Base-by-base conservation (phyloP, 2,888 invertebrate species). In the Dynastes tityus region DNA sequence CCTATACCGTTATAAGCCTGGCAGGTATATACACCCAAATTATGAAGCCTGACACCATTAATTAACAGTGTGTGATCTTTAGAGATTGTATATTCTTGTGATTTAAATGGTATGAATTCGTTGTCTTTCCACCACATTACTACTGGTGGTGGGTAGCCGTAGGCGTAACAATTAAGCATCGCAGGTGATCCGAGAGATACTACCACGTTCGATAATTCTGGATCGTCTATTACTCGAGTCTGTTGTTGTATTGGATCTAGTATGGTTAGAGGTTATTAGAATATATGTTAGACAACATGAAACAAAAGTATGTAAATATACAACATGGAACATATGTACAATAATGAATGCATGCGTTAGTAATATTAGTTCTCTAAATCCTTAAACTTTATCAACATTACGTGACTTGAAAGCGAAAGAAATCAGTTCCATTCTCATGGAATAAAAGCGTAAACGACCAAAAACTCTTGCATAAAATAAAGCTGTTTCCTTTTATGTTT, bases 71-170 rank as follows among this genome's bases (percentile, higher is more conserved):
- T 93, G 87, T 93, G 93, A 84, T 94, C 96, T 75, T 92, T 90
- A 80, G 93, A 91, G 81, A 95, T 94, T 86, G 96, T 94, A 87
- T 93, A 95, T 75, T 91, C 89, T 16, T 91, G 89, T 80, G 93
- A 93, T 83, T 91, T 91, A 82, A 94, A 89, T 0, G 97, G 96
- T 80, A 97, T 91, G 91, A 95, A 93, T 76, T 91, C 90, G 61
- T 92, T 91, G 64, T 95, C 95, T 78, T 94, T 93, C 95, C 95
- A 96, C 97, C 97, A 97, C 82, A 93, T 94, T 67, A 97, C 94
- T 68, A 91, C 89, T 0, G 97, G 97, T 80, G 91, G 88, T 0
- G 97, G 97, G 91, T 92, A 92, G 65, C 97, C 97, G 87, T 95
- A 93, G 51, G 95, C 95, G 84, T 94, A 94, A 88, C 97, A 97